These are phyloP conservation scores for Drosophila serrata DNA, from an alignment of 1,140 invertebrate genomes.

Conservation along the genomic window DNA sequence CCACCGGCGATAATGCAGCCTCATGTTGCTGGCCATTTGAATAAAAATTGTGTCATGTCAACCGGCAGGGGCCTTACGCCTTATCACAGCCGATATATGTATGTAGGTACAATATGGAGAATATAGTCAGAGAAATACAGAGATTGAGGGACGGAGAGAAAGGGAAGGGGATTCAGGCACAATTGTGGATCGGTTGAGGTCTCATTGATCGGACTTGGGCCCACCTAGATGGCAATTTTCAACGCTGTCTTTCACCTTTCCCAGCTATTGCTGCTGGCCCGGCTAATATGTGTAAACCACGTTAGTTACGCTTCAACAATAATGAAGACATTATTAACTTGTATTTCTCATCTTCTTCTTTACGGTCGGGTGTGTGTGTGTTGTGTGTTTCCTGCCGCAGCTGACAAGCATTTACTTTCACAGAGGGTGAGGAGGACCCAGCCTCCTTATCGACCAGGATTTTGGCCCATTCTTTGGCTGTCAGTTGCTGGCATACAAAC, in stretches of 20 bases:
- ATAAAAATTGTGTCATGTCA: slow-evolving; percentile 82
- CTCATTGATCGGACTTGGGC: slow-evolving; percentile 58
- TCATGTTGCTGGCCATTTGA: slow-evolving; percentile 78
- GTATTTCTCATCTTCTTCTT: slow-evolving; percentile 49
- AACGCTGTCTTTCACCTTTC: slow-evolving; percentile 74
- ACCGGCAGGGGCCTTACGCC: slow-evolving; percentile 43
- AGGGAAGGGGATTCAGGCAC: slow-evolving; percentile 27
- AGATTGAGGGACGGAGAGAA: neutral
- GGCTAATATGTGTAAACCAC: slow-evolving; percentile 84
- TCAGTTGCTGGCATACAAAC: slow-evolving; percentile 68
- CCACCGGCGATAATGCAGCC: slow-evolving; percentile 74
- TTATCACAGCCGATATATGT: slow-evolving; percentile 61
- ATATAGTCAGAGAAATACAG: neutral
- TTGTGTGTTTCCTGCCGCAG: slow-evolving; percentile 74
- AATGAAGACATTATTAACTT: slow-evolving; percentile 85
- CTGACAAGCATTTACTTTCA: slow-evolving; percentile 81
- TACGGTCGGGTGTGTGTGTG: slow-evolving; percentile 42
- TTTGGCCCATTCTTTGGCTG: slow-evolving; percentile 76
- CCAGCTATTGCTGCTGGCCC: slow-evolving; percentile 34
- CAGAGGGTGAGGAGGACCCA: slow-evolving; percentile 30
- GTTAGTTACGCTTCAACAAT: slow-evolving; percentile 84
- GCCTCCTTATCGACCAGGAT: slow-evolving; percentile 64
- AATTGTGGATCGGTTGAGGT: slow-evolving; percentile 70
- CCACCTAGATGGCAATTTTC: slow-evolving; percentile 67
- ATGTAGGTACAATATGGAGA: too few species aligned